These are phyloP conservation scores for Diadema setosum DNA, from an alignment of 35 echinoderm and acorn worm genomes.

Conservation along the genomic window DNA sequence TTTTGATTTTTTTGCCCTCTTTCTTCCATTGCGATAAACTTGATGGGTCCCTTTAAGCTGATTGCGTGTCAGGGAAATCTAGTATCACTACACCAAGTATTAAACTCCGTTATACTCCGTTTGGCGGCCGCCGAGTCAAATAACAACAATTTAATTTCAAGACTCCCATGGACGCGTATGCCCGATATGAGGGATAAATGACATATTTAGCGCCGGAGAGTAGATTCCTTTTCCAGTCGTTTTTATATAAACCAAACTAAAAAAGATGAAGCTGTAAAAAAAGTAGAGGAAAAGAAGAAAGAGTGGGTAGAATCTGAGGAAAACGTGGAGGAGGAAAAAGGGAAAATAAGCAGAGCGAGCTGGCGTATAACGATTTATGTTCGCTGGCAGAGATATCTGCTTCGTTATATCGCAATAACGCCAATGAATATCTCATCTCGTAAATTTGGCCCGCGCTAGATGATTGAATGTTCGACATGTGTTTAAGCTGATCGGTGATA, in stretches of 20 bases:
- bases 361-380: neutral
- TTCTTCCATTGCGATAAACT: too few relatives aligned
- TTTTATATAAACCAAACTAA: too few relatives aligned
- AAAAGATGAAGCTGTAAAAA: too few relatives aligned
- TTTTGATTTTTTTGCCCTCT: too few relatives aligned
- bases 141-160: slow-evolving; percentile 9
- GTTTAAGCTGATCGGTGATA: slow-evolving; percentile 1
- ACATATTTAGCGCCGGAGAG: neutral
- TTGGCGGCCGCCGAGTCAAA: neutral
- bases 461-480: neutral
- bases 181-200: neutral
- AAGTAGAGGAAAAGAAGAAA: too few relatives aligned
- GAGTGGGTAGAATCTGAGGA: too few relatives aligned
- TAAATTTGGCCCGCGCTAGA: neutral
- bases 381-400: neutral
- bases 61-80: neutral
- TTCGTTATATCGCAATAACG: neutral
- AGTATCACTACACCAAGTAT: neutral
- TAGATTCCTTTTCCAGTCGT: slow-evolving; percentile 7
- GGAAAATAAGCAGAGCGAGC: neutral
- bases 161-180: neutral
- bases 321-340: too few relatives aligned
- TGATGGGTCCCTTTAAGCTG: neutral
- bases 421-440: slow-evolving; percentile 1
- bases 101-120: slow-evolving; percentile 14